Evolutionary conservation across 2,113 vertebrate species (phyloP).

Genomic region (Ifrita kowaldi): DNA sequence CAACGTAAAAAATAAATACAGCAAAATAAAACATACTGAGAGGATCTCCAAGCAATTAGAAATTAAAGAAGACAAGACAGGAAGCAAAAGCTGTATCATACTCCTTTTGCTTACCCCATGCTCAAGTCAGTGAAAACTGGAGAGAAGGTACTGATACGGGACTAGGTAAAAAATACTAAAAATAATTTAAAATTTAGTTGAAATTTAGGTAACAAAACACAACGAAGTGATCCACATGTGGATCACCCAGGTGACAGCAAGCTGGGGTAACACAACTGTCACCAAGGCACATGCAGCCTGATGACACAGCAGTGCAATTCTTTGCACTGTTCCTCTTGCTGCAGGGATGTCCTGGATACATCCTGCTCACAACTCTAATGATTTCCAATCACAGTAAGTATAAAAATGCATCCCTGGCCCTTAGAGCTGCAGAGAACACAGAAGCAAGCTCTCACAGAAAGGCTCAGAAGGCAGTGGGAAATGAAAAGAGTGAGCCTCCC

Average conservation of each 20-base stretch:
- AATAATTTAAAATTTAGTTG: background rate
- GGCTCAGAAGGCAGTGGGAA: background rate
- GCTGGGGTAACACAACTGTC: background rate
- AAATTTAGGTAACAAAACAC: background rate
- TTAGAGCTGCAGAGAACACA: background rate
- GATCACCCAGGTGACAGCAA: background rate
- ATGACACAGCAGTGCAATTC: background rate
- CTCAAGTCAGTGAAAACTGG: background rate
- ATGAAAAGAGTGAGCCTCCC: rapidly evolving
- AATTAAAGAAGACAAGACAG: background rate
- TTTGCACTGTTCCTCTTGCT: background rate
- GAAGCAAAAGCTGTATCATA: background rate
- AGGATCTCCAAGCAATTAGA: background rate
- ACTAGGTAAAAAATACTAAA: background rate
- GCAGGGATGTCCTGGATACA: background rate
- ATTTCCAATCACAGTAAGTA: background rate
- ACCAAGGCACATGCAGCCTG: background rate
- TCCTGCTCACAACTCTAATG: background rate
- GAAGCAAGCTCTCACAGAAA: background rate
- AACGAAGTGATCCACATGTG: background rate
- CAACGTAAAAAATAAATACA: background rate
- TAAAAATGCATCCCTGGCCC: background rate
- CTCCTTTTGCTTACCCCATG: background rate
- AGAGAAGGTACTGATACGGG: background rate
- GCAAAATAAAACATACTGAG: background rate